Conservation (phyloP, 2,113 vertebrate genomes). For the Myiozetetes cayanensis region DNA sequence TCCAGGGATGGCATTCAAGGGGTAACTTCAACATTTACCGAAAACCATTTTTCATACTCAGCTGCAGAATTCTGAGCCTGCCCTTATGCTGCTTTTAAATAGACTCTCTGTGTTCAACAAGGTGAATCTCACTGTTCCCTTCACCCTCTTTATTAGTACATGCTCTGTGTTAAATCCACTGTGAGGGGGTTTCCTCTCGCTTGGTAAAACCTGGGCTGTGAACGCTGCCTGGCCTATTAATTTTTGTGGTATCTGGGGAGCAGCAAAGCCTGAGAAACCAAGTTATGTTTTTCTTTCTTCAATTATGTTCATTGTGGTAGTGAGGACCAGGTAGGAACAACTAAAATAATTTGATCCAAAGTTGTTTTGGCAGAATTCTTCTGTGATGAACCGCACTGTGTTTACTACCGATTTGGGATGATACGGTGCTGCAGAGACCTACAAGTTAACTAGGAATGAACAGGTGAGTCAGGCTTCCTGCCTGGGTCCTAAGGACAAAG, state of each 20-base stretch:
- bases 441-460: neutral
- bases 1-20: neutral
- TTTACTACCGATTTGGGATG: neutral
- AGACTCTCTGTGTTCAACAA: neutral
- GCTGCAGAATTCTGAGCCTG: neutral
- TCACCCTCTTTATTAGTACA: neutral
- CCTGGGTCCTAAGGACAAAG: neutral
- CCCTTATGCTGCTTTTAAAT: neutral
- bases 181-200: neutral
- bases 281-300: neutral
- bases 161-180: neutral
- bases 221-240: neutral
- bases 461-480: constrained; percentile 4
- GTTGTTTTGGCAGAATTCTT: neutral
- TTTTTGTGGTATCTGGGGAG: neutral
- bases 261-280: neutral
- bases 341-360: neutral
- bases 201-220: neutral
- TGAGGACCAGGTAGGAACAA: neutral
- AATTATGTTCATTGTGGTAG: neutral
- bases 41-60: neutral
- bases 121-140: neutral
- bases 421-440: neutral
- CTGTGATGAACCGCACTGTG: neutral
- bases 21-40: neutral